These are phyloP conservation scores for Sardina pilchardus DNA, from an alignment of 2,113 vertebrate genomes.

Conservation along the genomic window DNA sequence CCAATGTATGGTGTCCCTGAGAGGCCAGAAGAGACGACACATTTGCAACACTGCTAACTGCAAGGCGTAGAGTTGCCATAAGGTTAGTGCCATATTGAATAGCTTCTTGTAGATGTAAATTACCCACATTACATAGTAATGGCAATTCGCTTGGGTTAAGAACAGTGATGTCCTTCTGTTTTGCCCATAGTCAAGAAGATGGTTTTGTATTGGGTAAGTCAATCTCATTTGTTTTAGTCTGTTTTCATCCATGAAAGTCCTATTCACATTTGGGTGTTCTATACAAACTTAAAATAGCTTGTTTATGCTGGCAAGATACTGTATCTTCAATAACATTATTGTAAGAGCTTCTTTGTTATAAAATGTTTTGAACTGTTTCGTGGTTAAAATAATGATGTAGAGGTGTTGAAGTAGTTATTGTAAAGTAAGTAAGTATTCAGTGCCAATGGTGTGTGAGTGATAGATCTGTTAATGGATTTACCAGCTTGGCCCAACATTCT, in stretches of 20 bases:
- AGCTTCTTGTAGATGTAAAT: neutral
- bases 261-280: neutral
- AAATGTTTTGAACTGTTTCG: neutral
- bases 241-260: neutral
- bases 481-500: neutral
- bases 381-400: neutral
- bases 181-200: neutral
- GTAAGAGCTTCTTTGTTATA: neutral
- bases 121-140: neutral
- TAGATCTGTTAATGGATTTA: neutral
- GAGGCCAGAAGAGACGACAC: neutral
- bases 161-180: neutral
- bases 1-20: neutral
- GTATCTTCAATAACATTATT: neutral
- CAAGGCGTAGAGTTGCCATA: neutral
- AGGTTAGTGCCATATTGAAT: neutral
- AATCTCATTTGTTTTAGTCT: neutral
- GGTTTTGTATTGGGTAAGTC: neutral
- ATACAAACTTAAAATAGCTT: neutral
- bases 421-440: neutral
- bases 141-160: neutral
- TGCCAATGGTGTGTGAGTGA: neutral
- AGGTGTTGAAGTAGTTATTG: neutral
- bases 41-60: neutral
- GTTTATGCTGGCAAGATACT: neutral